These are phyloP conservation scores for Ellobium chinense DNA, from an alignment of 2,888 invertebrate species.

Conservation along the genomic window DNA sequence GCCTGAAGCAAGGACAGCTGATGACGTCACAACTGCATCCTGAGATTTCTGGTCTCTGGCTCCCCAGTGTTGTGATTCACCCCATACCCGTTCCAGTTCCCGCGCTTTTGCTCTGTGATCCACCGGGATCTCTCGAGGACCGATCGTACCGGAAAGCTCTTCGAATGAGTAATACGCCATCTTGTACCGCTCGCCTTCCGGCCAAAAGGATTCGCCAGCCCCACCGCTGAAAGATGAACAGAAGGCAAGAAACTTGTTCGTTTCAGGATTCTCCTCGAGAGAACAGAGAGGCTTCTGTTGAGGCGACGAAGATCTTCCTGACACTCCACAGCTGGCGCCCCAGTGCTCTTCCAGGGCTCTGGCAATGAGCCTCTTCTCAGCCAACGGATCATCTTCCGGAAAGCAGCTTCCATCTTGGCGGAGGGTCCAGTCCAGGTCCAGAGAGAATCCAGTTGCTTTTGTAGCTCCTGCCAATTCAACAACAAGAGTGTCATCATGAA, in stretches of 20 bases:
- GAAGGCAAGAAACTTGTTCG: background rate
- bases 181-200: background rate
- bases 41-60: too few relatives aligned
- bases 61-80: too few relatives aligned
- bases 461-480: background rate
- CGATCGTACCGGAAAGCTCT: background rate
- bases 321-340: background rate
- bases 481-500: background rate
- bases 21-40: too few relatives aligned
- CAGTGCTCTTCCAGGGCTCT: constrained; percentile 13
- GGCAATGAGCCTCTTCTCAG: background rate
- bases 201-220: background rate
- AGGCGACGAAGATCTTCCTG: background rate
- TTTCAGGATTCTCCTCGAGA: background rate
- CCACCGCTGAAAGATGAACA: background rate
- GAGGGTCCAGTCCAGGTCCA: background rate
- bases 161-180: background rate
- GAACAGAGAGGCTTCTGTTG: too few relatives aligned
- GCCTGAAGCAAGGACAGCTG: too few relatives aligned
- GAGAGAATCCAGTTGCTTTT: background rate
- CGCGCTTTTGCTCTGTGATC: constrained; percentile 9
- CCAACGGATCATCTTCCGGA: background rate
- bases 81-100: constrained; percentile 24
- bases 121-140: background rate
- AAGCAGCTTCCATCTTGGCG: background rate